Percentiles rank a stretch among this genome's conserved stretches.
phyloP scores from a whole-genome alignment of 1,140 invertebrate genomes.

The Steinernema khuongi region DNA sequence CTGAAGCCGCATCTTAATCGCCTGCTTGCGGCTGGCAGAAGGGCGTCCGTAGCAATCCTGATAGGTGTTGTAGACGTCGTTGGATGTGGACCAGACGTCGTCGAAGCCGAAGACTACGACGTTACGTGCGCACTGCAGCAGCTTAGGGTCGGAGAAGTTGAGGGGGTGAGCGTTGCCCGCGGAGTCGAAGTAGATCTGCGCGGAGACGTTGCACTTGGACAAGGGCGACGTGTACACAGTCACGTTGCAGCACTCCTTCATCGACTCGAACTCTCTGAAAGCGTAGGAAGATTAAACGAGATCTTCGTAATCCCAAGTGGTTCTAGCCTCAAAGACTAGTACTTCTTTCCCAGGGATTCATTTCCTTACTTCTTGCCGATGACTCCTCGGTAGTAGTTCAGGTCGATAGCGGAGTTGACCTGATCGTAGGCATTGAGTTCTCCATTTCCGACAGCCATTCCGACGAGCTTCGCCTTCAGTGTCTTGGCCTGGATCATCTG shows the following conservation, averaged over 20 bases:
- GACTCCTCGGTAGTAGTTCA: constrained; percentile 33
- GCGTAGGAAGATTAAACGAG: too few species aligned
- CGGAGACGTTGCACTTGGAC: neutral
- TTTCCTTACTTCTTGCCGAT: constrained; percentile 19
- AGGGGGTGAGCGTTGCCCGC: neutral
- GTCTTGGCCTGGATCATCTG: constrained; percentile 27
- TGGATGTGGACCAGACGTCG: constrained; percentile 32
- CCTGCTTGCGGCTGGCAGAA: neutral
- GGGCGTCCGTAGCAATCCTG: constrained; percentile 34
- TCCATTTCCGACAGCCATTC: constrained; percentile 38
- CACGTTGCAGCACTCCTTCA: constrained; percentile 3
- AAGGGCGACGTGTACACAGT: neutral
- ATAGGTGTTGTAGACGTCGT: constrained; percentile 37
- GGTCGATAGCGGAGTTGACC: constrained; percentile 27
- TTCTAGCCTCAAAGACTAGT: too few species aligned
- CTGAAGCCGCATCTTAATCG: constrained; percentile 12
- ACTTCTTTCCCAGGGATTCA: too few species aligned
- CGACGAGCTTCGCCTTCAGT: constrained; percentile 33
- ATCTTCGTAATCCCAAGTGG: too few species aligned
- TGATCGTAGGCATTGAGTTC: constrained; percentile 25
- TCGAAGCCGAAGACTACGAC: constrained; percentile 36
- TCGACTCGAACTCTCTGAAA: neutral
- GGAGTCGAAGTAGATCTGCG: neutral
- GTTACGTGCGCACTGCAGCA: constrained; percentile 24
- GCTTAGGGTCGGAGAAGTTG: neutral